These are phyloP conservation scores for Perognathus longimembris DNA, from an alignment of 2,113 vertebrate genomes.

Conservation along the genomic window DNA sequence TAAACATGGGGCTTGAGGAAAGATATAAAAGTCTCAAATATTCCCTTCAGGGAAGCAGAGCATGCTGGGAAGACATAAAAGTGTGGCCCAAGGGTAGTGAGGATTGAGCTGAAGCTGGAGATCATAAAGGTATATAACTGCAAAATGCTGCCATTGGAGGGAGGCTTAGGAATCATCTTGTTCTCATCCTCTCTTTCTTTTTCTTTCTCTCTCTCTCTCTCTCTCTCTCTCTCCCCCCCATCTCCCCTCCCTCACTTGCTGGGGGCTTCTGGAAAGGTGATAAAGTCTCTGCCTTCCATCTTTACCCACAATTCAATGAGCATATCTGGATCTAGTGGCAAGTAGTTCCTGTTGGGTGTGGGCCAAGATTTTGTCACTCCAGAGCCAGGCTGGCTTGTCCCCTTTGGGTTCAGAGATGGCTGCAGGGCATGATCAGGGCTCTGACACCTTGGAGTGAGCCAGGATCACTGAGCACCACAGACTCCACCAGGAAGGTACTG, in stretches of 20 bases:
- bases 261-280: conserved; percentile 22
- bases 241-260: neutral
- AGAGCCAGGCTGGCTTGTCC: neutral
- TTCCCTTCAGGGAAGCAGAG: conserved; percentile 60
- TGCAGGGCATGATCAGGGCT: neutral
- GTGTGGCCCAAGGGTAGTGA: conserved; percentile 42
- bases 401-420: neutral
- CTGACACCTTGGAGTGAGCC: neutral
- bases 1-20: conserved; percentile 54
- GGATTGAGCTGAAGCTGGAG: conserved; percentile 21
- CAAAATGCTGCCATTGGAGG: neutral
- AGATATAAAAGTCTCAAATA: conserved; percentile 62
- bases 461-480: neutral
- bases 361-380: neutral
- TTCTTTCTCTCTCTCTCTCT: neutral
- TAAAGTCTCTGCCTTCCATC: neutral
- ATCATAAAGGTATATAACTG: neutral
- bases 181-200: neutral
- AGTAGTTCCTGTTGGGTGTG: neutral
- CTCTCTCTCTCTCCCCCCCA: neutral
- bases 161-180: neutral
- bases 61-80: conserved; percentile 67
- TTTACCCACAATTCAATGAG: neutral
- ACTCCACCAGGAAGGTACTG: neutral
- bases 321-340: neutral